Base-by-base conservation (phyloP, 2,113 vertebrate genomes). In the Microcebus tavaratra region DNA sequence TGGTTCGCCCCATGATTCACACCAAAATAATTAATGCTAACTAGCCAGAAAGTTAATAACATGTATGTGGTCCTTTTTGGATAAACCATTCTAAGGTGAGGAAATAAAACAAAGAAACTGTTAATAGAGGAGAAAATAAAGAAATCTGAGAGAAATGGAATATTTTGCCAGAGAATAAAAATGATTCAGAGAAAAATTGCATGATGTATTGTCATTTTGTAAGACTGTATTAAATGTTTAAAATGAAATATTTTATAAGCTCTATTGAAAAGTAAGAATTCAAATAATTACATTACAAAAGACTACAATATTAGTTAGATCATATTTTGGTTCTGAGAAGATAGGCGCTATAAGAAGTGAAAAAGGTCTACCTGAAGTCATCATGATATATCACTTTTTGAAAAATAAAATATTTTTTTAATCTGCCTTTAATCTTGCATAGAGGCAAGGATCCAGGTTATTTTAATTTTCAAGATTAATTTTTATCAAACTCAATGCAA, bases 261-360 rank as follows among this genome's bases (percentile, higher is more conserved):
- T 50, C 20, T 23, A 79, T 93, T 21, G 93, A 91, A 92, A 93
- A 55, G 61, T 91, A 96, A 63, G 10, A 34, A 48, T 97, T 6
- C 18, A 89, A 45, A 34, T 81, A 57, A 78, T 42, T 85, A 18
- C 53, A 45, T 55, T n/a, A 75, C 3, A 88, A 88, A 48, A 27
- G 14, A 93, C 11, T 14, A 84, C 79, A 1, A 65, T 55, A 39
- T 92, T 90, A 48, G 72, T 39, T 63, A 91, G 36, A 53, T 91
- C 3, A 42, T 93, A 65, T 4, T 91, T 63, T 78, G 34, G 17
- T 0, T 14, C 34, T 81, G 50, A 10, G 8, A 45, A 85, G 0
- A 0, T 34, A 17, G 85, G 55, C 34, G 25, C 79, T 55, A 88
- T 61, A 53, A 73, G 4, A n/a, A 92, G 14, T 92, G 27, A 90